A percentile compares a stretch with the other conserved stretches of the same genome.
Conservation (phyloP, 2,113 vertebrate species). For the Aegithalos caudatus region DNA sequence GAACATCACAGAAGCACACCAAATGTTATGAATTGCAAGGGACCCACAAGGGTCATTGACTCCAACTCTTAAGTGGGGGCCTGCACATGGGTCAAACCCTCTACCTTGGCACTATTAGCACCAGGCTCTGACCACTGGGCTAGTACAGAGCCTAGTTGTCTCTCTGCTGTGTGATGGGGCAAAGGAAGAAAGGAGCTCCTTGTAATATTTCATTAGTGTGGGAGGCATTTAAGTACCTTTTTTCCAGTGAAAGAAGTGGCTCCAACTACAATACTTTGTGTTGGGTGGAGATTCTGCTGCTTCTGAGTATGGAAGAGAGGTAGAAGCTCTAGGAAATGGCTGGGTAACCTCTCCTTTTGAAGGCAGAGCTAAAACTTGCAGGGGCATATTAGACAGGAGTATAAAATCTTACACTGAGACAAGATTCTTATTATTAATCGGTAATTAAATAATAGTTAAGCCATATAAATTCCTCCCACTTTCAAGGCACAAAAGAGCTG, state of each 20-base stretch:
- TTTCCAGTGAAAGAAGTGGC: not conserved
- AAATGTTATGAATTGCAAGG: not conserved
- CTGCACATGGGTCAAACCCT: not conserved
- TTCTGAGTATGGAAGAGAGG: not conserved
- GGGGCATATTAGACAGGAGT: not conserved
- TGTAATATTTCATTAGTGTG: not conserved
- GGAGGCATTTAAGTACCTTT: not conserved
- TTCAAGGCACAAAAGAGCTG: not conserved
- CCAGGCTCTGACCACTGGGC: not conserved
- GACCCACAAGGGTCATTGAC: not conserved
- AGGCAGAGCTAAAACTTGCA: not conserved
- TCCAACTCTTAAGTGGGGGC: not conserved
- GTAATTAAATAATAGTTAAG: not conserved
- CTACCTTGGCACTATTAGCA: fast-evolving
- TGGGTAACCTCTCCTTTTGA: not conserved
- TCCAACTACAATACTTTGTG: not conserved
- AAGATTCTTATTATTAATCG: not conserved
- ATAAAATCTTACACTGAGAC: not conserved
- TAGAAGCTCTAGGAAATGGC: not conserved
- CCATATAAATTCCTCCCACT: not conserved
- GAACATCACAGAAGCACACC: not conserved
- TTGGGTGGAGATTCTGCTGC: not conserved
- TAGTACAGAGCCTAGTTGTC: not conserved
- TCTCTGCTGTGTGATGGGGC: not conserved
- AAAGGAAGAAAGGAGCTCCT: not conserved